Evolutionary conservation across 2,888 invertebrate species (phyloP).

Genomic region (Acrocyrtus sp.): DNA sequence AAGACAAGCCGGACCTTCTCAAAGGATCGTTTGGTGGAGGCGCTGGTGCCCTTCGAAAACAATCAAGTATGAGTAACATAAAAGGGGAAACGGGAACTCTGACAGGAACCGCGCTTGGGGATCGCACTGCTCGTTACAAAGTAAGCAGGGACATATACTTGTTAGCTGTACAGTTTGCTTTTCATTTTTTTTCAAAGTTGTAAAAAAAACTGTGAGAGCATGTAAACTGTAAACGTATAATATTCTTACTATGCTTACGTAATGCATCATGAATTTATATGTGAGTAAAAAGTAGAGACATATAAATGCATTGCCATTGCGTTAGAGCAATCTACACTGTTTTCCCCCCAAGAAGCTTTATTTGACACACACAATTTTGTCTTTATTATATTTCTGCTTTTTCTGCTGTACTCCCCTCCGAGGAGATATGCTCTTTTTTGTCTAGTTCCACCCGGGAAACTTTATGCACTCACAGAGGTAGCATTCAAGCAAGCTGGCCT

Average conservation of each 20-base stretch:
- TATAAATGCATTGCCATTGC: too few species aligned
- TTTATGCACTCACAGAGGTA: too few species aligned
- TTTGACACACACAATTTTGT: neutral
- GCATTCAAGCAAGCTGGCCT: too few species aligned
- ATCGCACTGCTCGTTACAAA: constrained; percentile 85
- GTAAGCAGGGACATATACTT: constrained; percentile 67
- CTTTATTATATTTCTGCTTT: neutral
- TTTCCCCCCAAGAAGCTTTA: neutral
- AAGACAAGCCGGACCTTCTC: constrained; percentile 83
- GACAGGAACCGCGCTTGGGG: constrained; percentile 66
- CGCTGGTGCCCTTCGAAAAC: constrained; percentile 72
- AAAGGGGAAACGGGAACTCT: constrained; percentile 67
- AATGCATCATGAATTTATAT: too few species aligned
- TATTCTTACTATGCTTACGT: too few species aligned
- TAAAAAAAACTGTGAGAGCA: too few species aligned
- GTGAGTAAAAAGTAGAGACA: too few species aligned
- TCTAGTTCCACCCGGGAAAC: too few species aligned
- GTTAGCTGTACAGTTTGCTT: neutral
- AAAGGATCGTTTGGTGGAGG: constrained; percentile 73
- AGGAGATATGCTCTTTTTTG: too few species aligned
- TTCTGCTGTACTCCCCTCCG: neutral
- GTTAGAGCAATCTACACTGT: constrained; percentile 8
- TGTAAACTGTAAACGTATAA: too few species aligned
- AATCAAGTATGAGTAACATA: constrained; percentile 66
- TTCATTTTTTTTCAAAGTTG: neutral